Conservation (phyloP, 1,140 invertebrate genomes). For the Leguminivora glycinivorella region DNA sequence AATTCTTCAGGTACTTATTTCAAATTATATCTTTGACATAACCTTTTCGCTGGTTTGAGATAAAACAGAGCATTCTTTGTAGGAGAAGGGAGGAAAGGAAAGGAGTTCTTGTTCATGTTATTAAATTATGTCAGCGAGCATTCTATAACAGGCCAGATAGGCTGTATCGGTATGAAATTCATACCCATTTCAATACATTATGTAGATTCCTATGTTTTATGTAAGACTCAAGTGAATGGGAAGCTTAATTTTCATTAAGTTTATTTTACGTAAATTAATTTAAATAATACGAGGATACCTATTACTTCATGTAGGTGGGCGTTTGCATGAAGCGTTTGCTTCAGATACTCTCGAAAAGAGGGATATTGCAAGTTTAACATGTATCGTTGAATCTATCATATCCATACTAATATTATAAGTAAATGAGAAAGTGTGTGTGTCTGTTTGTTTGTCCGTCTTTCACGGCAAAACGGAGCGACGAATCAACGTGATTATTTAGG, state of each 20-base stretch:
- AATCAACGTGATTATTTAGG: too few species aligned
- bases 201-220: conserved; percentile 16
- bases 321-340: background rate
- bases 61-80: conserved; percentile 1
- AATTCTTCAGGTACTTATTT: background rate
- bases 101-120: conserved; percentile 21
- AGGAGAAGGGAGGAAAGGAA: too few species aligned
- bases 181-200: conserved; percentile 13
- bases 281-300: background rate
- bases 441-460: too few species aligned
- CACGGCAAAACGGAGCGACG: too few species aligned
- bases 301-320: background rate
- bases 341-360: background rate
- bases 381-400: too few species aligned
- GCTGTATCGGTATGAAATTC: conserved; percentile 15
- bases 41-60: conserved; percentile 11
- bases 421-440: too few species aligned
- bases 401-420: too few species aligned
- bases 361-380: too few species aligned
- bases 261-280: background rate
- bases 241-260: background rate
- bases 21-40: conserved; percentile 15
- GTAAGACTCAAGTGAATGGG: background rate
- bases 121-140: conserved; percentile 21
- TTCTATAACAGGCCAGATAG: conserved; percentile 18